Base-by-base conservation (phyloP, 2,888 invertebrate genomes). In the Erpobdella octoculata region DNA sequence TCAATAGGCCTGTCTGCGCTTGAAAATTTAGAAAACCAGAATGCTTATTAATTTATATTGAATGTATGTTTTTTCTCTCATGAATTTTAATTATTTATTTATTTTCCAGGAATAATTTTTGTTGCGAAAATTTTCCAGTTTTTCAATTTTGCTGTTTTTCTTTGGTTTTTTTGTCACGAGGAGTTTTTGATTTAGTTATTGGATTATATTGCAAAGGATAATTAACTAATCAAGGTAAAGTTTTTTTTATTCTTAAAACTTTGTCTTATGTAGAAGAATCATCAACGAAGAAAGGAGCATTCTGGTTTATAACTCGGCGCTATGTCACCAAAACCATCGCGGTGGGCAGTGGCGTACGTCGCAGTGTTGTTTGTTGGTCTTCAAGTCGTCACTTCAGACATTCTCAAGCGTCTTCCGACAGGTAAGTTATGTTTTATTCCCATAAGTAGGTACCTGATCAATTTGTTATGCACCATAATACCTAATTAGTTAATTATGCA, bases 1-100 rank as follows among this genome's bases (percentile, higher is more conserved):
- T 62, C 62, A 35, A 33, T n/a, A 62, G 31, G 62, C 62, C 62
- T 62, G 62, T 62, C 62, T 62, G 62, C 31, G n/a, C 62, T 62
- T n/a, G 31, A 28, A 62, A 62, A 62, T 35, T 62, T 33, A 33
- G 35, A 35, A 62, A 62, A 62, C 31, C 62, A 31, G 35, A 35
- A 62, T 33, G 31, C 33, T 35, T 62, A 33, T 62, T 62, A 33
- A 62, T 33, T 62, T 62, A 62, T 62, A 62, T 62, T 62, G 62
- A 62, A 62, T 62, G 62, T 62, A 62, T 62, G 62, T 33, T 33
- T 33, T 33, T n/a, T n/a, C 21, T 28, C 12, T 62, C n/a, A 33
- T 62, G 28, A 28, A n/a, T 62, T 62, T 62, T 62, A 33, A 33
- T 62, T 62, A 35, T 35, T 5, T 31, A 33, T 28, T 62, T 62